Conservation (phyloP, 2,888 invertebrate species). For the Drosophila hawaiiensis region DNA sequence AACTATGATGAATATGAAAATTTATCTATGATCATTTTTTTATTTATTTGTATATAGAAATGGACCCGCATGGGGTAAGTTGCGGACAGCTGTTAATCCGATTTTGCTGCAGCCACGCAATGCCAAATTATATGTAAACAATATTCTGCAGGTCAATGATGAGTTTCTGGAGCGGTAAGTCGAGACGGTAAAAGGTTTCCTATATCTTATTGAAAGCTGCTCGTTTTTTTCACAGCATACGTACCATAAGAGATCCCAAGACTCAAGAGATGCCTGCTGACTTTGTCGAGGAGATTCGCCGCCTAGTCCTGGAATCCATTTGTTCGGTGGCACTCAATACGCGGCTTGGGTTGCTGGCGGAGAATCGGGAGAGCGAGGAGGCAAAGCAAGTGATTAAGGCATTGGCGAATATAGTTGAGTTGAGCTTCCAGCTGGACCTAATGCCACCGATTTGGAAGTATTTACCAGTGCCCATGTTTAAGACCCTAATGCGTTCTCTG, state of each 20-base stretch:
- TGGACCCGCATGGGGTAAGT: slow-evolving; percentile 89
- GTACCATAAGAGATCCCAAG: slow-evolving; percentile 72
- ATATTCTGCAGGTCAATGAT: slow-evolving; percentile 86
- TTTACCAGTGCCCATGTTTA: slow-evolving; percentile 74
- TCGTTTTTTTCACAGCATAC: slow-evolving; percentile 78
- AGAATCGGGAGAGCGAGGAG: slow-evolving; percentile 64
- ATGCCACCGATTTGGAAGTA: slow-evolving; percentile 81
- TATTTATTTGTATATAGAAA: slow-evolving; percentile 85
- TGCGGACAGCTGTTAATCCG: slow-evolving; percentile 89
- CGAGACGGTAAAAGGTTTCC: neutral
- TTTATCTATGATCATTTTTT: neutral
- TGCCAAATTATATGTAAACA: slow-evolving; percentile 86
- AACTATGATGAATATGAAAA: neutral
- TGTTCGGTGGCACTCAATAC: slow-evolving; percentile 85
- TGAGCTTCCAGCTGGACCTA: slow-evolving; percentile 77
- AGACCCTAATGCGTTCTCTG: slow-evolving; percentile 60
- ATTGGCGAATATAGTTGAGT: slow-evolving; percentile 54
- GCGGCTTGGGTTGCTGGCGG: slow-evolving; percentile 76
- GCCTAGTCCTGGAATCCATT: slow-evolving; percentile 87
- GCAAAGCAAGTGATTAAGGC: slow-evolving; percentile 51
- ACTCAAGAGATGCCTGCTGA: slow-evolving; percentile 84
- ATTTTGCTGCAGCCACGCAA: slow-evolving; percentile 88
- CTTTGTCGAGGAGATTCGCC: slow-evolving; percentile 86
- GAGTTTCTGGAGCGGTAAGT: slow-evolving; percentile 82
- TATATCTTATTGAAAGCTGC: neutral